A percentile compares a stretch with the other conserved stretches of the same genome.
phyloP scores from a whole-genome alignment of 2,797 vertebrate genomes.

The Cynopterus sphinx region DNA sequence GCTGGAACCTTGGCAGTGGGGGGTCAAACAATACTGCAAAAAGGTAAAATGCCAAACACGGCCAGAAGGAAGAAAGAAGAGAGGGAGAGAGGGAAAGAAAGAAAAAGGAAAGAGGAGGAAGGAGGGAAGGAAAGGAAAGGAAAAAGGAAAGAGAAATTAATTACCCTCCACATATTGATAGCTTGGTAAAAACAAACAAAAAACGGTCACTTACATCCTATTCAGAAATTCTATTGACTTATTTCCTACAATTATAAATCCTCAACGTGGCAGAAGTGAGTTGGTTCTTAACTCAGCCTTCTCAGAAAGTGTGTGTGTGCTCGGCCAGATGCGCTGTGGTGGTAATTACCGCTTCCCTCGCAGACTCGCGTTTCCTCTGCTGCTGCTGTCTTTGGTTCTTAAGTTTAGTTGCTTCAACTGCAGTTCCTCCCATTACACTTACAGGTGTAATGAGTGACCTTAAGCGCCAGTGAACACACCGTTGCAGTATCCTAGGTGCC shows the following conservation, averaged over 20 bases:
- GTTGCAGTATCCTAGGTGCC: neutral
- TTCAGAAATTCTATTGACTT: neutral
- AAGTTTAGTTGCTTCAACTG: neutral
- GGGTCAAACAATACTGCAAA: neutral
- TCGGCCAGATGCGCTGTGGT: neutral
- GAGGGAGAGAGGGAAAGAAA: too few relatives aligned
- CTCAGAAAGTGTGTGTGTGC: neutral
- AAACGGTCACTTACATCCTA: neutral
- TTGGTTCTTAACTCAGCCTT: neutral
- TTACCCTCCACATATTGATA: neutral
- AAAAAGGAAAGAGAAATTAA: too few relatives aligned
- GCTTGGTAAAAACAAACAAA: neutral
- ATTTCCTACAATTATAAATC: slow-evolving; percentile 6
- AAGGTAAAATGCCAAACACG: neutral
- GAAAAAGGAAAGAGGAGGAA: too few relatives aligned
- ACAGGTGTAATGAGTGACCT: neutral
- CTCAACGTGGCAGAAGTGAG: neutral
- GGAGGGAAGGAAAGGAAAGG: too few relatives aligned
- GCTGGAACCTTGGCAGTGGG: neutral
- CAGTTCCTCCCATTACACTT: neutral
- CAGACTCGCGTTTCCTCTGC: neutral
- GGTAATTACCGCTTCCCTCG: neutral
- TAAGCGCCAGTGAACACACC: neutral
- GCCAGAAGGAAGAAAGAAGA: too few relatives aligned
- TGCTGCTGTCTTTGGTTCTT: neutral